A percentile compares a stretch with the other conserved stretches of the same genome.
Conservation (phyloP, 2,113 vertebrate genomes). For the Caloenas nicobarica region DNA sequence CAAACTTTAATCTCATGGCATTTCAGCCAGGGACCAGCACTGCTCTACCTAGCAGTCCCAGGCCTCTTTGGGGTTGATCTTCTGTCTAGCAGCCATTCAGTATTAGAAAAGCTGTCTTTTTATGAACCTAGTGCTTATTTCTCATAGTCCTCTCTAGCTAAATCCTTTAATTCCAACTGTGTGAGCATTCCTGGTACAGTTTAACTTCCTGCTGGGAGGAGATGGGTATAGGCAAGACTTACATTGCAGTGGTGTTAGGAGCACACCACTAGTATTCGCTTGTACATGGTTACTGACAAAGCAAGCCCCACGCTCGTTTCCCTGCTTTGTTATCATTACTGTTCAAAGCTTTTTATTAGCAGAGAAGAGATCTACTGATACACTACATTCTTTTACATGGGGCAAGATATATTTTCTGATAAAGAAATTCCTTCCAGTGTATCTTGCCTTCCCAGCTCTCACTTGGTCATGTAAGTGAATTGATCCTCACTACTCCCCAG, state of each 20-base stretch:
- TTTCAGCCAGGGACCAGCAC: background rate
- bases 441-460: background rate
- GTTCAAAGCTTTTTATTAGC: background rate
- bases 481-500: background rate
- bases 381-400: background rate
- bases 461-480: rapidly evolving
- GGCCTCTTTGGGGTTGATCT: background rate
- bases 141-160: background rate
- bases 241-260: rapidly evolving
- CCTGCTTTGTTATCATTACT: background rate
- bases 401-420: background rate
- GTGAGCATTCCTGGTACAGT: background rate
- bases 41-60: background rate
- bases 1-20: background rate
- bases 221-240: background rate
- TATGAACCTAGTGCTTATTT: background rate
- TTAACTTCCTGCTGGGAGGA: background rate
- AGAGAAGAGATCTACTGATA: background rate
- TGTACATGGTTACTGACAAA: background rate
- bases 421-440: background rate
- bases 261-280: background rate
- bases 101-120: background rate
- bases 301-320: background rate
- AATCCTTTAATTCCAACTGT: background rate
- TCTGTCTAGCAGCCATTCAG: background rate